Conservation (phyloP, 2,888 invertebrate genomes). For the Pardosa pseudoannulata region DNA sequence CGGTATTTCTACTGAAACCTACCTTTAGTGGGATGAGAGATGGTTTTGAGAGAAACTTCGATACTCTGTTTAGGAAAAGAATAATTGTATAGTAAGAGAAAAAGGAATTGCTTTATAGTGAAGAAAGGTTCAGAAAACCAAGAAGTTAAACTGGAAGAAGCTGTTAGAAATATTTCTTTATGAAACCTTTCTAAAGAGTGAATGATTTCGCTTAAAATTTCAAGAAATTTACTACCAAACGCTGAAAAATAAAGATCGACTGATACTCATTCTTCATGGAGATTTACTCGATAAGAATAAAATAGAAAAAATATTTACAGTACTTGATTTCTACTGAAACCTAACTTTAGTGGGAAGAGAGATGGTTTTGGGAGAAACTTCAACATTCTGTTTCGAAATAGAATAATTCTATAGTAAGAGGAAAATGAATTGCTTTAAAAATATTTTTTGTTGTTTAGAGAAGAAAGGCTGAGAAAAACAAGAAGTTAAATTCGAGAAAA, state of each 20-base stretch:
- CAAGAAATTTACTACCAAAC: slow-evolving; percentile 74
- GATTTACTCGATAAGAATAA: slow-evolving; percentile 72
- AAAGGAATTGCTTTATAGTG: no score
- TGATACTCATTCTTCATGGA: no score
- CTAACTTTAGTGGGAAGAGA: slow-evolving; percentile 75
- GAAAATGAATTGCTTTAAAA: no score
- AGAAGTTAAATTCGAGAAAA: no score
- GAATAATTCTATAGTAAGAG: not conserved
- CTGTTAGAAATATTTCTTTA: no score
- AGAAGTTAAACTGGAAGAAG: no score
- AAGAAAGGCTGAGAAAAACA: no score
- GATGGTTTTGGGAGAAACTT: slow-evolving; percentile 75
- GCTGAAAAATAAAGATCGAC: slow-evolving; percentile 74
- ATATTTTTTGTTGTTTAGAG: no score
- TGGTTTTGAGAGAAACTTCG: slow-evolving; percentile 75
- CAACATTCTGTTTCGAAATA: slow-evolving; percentile 75
- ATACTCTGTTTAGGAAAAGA: slow-evolving; percentile 74
- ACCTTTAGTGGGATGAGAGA: slow-evolving; percentile 74
- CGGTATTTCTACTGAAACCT: slow-evolving; percentile 75
- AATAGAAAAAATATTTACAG: slow-evolving; percentile 73
- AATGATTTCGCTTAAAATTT: slow-evolving; percentile 74
- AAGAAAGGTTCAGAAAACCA: no score
- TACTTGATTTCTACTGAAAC: slow-evolving; percentile 75
- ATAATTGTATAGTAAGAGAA: not conserved
- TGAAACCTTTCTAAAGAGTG: slow-evolving; percentile 72